These are phyloP conservation scores for Cygnus olor DNA, from an alignment of 2,797 vertebrate species.

Conservation along the genomic window DNA sequence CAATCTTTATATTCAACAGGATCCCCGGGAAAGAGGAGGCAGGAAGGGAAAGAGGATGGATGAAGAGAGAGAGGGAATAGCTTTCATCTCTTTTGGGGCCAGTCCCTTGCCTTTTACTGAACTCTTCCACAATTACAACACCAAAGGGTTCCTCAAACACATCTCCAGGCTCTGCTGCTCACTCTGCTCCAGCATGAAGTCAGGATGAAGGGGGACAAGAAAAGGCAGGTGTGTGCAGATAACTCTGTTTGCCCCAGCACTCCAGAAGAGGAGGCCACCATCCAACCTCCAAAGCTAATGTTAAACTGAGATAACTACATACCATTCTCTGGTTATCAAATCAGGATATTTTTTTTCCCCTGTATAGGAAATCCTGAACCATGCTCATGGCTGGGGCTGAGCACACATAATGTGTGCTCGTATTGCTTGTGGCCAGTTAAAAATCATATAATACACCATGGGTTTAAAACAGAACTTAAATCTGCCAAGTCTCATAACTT, in stretches of 20 bases:
- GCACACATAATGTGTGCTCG: not conserved
- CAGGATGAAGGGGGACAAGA: accelerated
- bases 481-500: slow-evolving; percentile 64
- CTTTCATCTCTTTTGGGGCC: not conserved
- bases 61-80: not conserved
- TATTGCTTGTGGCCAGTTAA: slow-evolving; percentile 40
- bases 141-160: not conserved
- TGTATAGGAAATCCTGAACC: slow-evolving; percentile 42
- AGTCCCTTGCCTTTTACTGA: accelerated
- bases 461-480: slow-evolving; percentile 65
- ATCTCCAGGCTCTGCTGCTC: not conserved
- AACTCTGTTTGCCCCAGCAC: not conserved
- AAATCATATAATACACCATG: slow-evolving; percentile 21
- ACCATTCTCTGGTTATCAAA: not conserved
- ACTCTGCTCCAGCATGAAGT: not conserved
- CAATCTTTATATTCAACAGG: not conserved
- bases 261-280: accelerated
- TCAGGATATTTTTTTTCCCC: not conserved
- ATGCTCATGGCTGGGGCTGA: slow-evolving; percentile 15
- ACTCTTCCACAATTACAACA: not conserved
- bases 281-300: not conserved
- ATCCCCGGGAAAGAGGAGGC: not conserved
- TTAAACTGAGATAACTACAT: not conserved
- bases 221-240: not conserved
- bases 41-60: not conserved